Conservation (phyloP, 1,140 invertebrate species). For the Dreissena rostriformis region DNA sequence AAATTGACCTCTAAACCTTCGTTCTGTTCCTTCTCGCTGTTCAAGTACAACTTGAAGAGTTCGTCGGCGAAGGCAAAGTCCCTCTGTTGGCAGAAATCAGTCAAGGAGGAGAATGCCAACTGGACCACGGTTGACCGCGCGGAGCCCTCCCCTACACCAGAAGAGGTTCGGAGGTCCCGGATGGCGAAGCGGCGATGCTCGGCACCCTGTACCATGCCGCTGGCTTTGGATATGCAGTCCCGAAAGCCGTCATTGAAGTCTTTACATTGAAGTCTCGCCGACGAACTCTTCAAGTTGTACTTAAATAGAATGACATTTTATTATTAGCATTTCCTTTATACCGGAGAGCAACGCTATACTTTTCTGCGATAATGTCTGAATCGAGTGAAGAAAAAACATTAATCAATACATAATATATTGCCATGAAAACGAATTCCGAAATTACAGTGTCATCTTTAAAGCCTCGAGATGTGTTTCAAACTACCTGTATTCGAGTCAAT, state of each 20-base stretch:
- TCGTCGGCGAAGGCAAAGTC: constrained; percentile 48
- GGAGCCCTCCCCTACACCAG: not conserved
- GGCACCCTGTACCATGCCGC: constrained; percentile 28
- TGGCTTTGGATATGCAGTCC: constrained; percentile 3
- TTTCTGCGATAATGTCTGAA: too few relatives aligned
- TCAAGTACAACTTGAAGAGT: constrained; percentile 45
- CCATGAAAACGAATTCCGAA: too few relatives aligned
- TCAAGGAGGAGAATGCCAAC: constrained; percentile 43
- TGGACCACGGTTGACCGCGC: constrained; percentile 42
- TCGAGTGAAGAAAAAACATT: too few relatives aligned
- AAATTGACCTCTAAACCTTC: constrained; percentile 39
- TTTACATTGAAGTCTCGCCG: constrained; percentile 33
- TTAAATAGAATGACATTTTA: too few relatives aligned
- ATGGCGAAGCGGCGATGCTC: constrained; percentile 25
- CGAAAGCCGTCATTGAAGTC: constrained; percentile 44
- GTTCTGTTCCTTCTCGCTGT: constrained; percentile 43
- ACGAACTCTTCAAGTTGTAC: too few relatives aligned
- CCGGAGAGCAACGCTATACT: too few relatives aligned
- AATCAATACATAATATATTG: too few relatives aligned
- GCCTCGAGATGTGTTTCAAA: too few relatives aligned
- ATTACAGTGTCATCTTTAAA: too few relatives aligned
- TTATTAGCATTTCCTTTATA: too few relatives aligned
- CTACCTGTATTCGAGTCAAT: too few relatives aligned
- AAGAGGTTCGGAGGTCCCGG: constrained; percentile 18
- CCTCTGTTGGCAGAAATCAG: constrained; percentile 51